Conservation (phyloP, 2,797 vertebrate genomes). For the Myotis vivesi region DNA sequence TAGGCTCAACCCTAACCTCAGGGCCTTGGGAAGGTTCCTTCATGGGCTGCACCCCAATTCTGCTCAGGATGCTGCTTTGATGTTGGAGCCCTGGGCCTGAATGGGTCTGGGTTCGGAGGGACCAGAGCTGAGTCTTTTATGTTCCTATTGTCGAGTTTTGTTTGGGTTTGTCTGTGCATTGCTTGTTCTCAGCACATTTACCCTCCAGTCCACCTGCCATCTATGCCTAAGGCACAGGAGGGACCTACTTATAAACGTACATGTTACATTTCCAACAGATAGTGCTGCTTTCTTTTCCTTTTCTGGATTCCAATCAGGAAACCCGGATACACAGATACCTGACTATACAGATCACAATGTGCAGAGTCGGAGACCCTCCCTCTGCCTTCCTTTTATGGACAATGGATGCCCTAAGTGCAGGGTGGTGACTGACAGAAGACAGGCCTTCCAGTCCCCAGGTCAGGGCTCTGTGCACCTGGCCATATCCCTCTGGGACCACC, state of each 20-base stretch:
- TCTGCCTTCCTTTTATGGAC: neutral
- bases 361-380: neutral
- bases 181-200: neutral
- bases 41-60: too few species aligned
- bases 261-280: neutral
- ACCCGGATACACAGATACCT: neutral
- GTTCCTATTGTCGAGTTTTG: neutral
- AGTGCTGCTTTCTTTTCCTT: neutral
- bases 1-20: neutral
- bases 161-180: neutral
- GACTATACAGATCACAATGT: neutral
- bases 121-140: too few species aligned
- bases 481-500: rapidly evolving
- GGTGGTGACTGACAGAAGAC: neutral
- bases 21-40: neutral
- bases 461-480: neutral
- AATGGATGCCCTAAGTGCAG: rapidly evolving
- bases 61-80: neutral
- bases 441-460: rapidly evolving
- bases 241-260: neutral
- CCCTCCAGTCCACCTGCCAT: neutral
- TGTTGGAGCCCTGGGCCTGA: rapidly evolving
- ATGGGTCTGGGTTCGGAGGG: neutral
- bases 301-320: neutral
- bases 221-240: neutral